Percentiles rank a stretch among this genome's conserved stretches.
phyloP scores from a whole-genome alignment of 1,140 invertebrate genomes.

The Acyrthosiphon pisum region DNA sequence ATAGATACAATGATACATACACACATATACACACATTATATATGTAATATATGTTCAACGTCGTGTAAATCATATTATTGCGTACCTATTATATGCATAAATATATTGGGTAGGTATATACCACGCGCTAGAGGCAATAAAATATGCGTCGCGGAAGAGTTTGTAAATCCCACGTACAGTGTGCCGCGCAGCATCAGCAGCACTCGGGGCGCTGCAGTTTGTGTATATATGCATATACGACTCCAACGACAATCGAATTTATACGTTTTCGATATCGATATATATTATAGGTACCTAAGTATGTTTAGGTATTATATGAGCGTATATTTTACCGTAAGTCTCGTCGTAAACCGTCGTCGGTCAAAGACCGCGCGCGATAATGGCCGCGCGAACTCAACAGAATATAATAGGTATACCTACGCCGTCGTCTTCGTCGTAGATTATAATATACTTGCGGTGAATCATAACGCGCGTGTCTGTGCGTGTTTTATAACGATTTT shows the following conservation, averaged over 20 bases:
- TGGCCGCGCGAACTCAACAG: not conserved
- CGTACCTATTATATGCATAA: not conserved
- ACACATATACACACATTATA: not conserved
- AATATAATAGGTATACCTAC: not conserved
- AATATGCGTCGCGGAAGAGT: not conserved
- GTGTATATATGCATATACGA: not conserved
- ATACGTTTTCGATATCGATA: conserved; percentile 20
- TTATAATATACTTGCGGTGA: not conserved
- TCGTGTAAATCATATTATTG: conserved; percentile 34
- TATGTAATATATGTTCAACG: not conserved
- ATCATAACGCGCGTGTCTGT: not conserved
- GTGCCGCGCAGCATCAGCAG: not conserved
- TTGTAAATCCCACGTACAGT: conserved; percentile 27
- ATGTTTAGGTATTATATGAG: not conserved
- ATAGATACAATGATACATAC: no score
- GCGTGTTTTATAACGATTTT: not conserved
- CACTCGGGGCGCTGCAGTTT: conserved; percentile 5
- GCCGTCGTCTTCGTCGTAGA: not conserved
- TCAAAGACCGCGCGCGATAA: conserved; percentile 16
- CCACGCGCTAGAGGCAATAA: not conserved
- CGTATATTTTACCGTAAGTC: conserved; percentile 14
- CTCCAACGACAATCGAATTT: conserved; percentile 45
- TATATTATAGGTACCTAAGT: not conserved
- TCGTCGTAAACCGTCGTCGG: conserved; percentile 21
- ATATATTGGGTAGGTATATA: conserved; percentile 1